phyloP scores from a whole-genome alignment of 2,888 invertebrate genomes.

The Ditula angustiorana region DNA sequence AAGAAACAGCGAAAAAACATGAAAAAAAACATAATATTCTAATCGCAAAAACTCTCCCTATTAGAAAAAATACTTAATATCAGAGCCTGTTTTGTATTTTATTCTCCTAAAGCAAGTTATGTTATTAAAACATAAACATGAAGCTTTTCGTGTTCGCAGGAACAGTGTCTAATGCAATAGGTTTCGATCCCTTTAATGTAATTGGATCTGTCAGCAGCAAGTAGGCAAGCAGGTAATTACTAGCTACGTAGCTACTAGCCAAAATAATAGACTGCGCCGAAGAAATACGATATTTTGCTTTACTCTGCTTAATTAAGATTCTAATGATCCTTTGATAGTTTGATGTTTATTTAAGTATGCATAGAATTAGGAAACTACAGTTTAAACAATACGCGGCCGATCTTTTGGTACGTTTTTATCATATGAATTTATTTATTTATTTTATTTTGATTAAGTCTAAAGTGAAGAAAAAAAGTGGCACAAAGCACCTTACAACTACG shows the following conservation, averaged over 20 bases:
- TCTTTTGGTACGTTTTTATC: too few relatives aligned
- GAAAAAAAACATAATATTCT: too few relatives aligned
- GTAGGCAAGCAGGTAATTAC: slow-evolving; percentile 76
- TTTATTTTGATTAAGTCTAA: too few relatives aligned
- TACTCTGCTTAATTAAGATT: slow-evolving; percentile 18
- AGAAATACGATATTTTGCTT: slow-evolving; percentile 58
- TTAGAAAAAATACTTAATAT: too few relatives aligned
- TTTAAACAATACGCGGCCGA: background rate
- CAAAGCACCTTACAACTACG: background rate
- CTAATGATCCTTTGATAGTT: slow-evolving; percentile 12
- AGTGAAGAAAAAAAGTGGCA: background rate
- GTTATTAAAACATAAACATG: slow-evolving; percentile 2
- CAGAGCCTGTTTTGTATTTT: too few relatives aligned
- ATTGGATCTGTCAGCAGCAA: slow-evolving; percentile 82
- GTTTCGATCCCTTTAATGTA: slow-evolving; percentile 74
- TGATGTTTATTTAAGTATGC: slow-evolving; percentile 1
- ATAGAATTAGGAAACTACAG: background rate
- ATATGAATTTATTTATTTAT: too few relatives aligned
- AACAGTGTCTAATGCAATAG: slow-evolving; percentile 62
- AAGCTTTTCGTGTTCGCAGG: too few relatives aligned
- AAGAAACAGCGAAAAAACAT: too few relatives aligned
- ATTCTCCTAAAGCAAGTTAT: background rate
- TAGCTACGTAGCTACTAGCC: slow-evolving; percentile 67
- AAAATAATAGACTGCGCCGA: slow-evolving; percentile 68
- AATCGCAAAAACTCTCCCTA: too few relatives aligned